phyloP scores from a whole-genome alignment of 2,113 vertebrate species.

The Cyprinus carpio region DNA sequence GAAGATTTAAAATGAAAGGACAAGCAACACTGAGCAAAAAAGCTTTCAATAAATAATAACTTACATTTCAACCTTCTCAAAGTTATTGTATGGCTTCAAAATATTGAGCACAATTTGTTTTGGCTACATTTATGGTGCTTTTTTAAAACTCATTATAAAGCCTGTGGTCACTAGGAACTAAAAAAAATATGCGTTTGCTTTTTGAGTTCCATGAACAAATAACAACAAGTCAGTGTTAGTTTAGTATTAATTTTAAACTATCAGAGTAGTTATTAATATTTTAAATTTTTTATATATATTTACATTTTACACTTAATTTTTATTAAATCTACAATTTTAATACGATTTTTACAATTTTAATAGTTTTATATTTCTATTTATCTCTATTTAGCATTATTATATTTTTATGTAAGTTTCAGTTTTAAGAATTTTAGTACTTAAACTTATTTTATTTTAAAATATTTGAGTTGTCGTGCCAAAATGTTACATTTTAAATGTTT shows the following conservation, averaged over 20 bases:
- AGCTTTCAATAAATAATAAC: neutral
- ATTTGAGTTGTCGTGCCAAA: too few species aligned
- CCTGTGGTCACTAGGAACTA: neutral
- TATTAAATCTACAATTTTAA: too few species aligned
- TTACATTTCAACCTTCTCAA: neutral
- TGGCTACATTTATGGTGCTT: neutral
- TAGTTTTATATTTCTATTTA: too few species aligned
- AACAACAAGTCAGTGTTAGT: neutral
- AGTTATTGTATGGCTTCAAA: neutral
- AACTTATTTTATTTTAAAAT: neutral
- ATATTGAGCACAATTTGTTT: neutral
- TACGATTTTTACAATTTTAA: neutral
- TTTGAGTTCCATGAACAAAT: neutral
- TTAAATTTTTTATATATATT: neutral
- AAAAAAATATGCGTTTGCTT: neutral
- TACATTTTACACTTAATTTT: neutral
- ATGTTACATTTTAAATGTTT: too few species aligned
- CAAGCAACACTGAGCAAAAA: neutral
- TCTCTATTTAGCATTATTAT: neutral
- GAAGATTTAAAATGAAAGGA: neutral
- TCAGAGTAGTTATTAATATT: neutral
- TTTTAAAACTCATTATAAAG: neutral
- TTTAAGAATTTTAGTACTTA: neutral
- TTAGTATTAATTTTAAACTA: neutral
- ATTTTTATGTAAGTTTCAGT: neutral